Conservation (phyloP, 1,140 invertebrate species). For the Danaus melanippus region DNA sequence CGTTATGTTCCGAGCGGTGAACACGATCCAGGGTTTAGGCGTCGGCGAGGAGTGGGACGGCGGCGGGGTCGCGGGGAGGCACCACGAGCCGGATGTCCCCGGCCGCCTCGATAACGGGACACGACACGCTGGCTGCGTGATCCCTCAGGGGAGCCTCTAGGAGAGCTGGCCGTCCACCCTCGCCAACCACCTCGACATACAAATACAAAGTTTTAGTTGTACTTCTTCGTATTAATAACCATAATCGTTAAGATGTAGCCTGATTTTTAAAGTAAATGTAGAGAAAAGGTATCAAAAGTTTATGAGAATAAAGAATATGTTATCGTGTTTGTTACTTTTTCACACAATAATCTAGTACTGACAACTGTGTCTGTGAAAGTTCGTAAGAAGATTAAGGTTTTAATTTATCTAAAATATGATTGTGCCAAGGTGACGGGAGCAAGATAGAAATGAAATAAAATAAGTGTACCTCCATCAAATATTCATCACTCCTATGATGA, state of each 20-base stretch:
- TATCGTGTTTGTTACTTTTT: too few relatives aligned
- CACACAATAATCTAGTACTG: too few relatives aligned
- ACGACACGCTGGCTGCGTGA: conserved; percentile 53
- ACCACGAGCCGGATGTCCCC: conserved; percentile 56
- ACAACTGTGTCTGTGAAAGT: too few relatives aligned
- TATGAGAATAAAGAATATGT: too few relatives aligned
- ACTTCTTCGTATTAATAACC: too few relatives aligned
- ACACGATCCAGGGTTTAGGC: conserved; percentile 23
- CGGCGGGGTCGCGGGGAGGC: conserved; percentile 46
- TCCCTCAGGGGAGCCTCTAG: conserved; percentile 56
- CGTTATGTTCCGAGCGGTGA: too few relatives aligned
- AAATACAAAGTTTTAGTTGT: too few relatives aligned
- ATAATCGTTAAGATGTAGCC: too few relatives aligned
- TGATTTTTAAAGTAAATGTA: too few relatives aligned
- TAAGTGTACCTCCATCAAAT: conserved; percentile 70
- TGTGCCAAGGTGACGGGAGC: not conserved
- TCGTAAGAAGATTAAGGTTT: not conserved
- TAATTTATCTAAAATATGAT: not conserved
- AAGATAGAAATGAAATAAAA: not conserved
- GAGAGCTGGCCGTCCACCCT: conserved; percentile 40
- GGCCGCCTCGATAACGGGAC: conserved; percentile 56
- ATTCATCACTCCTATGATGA: conserved; percentile 72
- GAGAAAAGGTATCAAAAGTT: too few relatives aligned
- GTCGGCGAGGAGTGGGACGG: conserved; percentile 57
- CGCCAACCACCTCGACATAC: conserved; percentile 38